These are phyloP conservation scores for Laticauda colubrina DNA, from an alignment of 2,113 vertebrate genomes.

Conservation along the genomic window DNA sequence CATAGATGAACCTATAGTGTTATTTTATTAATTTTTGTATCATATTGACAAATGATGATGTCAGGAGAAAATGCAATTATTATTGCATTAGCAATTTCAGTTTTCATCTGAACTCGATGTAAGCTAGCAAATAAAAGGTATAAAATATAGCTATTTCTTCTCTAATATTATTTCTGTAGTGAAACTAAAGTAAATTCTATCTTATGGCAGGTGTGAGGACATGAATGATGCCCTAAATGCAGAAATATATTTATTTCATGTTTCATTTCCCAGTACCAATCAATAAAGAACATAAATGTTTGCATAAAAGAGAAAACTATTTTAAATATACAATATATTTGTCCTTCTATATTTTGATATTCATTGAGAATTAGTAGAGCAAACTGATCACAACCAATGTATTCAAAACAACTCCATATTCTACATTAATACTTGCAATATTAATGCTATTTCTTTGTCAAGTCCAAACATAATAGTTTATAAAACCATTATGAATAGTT, in stretches of 20 bases:
- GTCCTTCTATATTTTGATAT: not conserved
- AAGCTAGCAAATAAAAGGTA: conserved; percentile 2
- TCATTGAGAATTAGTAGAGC: not conserved
- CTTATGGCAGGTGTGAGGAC: not conserved
- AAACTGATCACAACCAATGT: not conserved
- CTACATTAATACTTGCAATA: not conserved
- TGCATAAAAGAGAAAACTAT: rapidly evolving
- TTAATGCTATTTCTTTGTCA: not conserved
- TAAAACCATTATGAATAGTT: not conserved
- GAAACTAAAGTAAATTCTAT: not conserved
- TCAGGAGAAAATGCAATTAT: not conserved
- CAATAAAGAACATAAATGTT: not conserved
- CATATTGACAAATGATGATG: not conserved
- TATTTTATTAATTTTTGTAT: not conserved
- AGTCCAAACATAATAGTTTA: not conserved
- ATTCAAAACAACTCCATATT: not conserved
- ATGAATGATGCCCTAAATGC: not conserved
- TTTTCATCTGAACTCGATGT: not conserved
- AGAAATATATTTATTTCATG: not conserved
- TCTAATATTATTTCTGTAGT: conserved; percentile 2
- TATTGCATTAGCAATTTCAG: not conserved
- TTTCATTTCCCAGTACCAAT: conserved; percentile 2
- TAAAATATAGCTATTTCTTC: not conserved
- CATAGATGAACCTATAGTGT: not conserved
- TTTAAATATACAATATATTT: not conserved